Percentiles rank a stretch among this genome's conserved stretches.
Evolutionary conservation across 2,797 vertebrate genomes (phyloP).

Genomic region (Epinephelus coioides): DNA sequence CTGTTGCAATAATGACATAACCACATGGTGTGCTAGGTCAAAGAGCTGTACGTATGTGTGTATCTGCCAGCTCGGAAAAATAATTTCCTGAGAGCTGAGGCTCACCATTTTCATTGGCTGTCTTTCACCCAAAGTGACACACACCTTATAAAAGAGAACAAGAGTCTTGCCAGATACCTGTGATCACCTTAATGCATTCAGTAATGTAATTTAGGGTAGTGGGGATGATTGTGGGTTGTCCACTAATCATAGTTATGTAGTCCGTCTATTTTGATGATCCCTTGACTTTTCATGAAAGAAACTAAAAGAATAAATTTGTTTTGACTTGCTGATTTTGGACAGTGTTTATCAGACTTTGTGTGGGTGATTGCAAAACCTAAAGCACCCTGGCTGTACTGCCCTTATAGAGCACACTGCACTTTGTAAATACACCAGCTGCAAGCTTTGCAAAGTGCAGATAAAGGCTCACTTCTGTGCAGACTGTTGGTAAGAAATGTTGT

Average conservation of each 20-base stretch:
- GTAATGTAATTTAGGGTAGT: background rate
- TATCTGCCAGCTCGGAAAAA: constrained; percentile 4
- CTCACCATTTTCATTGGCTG: background rate
- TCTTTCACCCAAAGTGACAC: background rate
- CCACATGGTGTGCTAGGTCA: background rate
- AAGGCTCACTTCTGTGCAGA: background rate
- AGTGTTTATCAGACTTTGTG: background rate
- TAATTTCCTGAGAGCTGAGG: background rate
- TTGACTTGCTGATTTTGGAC: background rate
- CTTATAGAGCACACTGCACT: background rate
- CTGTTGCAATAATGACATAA: constrained; percentile 7
- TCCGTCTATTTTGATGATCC: background rate
- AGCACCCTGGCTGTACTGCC: background rate
- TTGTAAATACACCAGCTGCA: constrained; percentile 6
- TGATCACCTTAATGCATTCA: background rate
- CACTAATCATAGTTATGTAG: background rate
- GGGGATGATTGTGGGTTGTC: too few relatives aligned
- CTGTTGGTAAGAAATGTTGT: constrained; percentile 29
- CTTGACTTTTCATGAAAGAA: background rate
- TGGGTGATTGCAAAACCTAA: background rate
- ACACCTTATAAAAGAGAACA: background rate
- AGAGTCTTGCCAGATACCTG: background rate
- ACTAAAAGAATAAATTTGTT: background rate
- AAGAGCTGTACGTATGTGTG: background rate
- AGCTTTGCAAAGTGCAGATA: background rate